Conservation (phyloP, 2,113 vertebrate species). For the Cinclus cinclus region DNA sequence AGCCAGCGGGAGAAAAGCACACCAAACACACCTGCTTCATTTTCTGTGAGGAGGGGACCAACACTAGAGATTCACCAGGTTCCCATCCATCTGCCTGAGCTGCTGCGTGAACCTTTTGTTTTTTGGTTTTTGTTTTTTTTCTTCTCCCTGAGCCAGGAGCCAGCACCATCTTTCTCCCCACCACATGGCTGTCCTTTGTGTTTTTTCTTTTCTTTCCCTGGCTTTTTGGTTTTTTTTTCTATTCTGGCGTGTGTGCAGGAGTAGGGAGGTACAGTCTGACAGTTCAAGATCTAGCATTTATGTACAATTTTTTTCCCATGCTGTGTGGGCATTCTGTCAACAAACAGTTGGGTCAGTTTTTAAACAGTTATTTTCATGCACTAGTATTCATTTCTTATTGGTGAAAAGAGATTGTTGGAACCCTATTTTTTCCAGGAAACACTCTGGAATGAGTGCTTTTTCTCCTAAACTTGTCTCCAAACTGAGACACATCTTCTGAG, state of each 20-base stretch:
- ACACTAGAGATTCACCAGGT: background rate
- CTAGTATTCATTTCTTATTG: background rate
- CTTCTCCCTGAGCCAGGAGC: background rate
- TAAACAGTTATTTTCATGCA: background rate
- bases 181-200: fast-evolving
- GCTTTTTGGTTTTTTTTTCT: background rate
- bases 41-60: background rate
- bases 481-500: background rate
- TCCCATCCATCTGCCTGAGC: background rate
- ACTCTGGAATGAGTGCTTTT: background rate
- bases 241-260: fast-evolving
- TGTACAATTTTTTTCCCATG: background rate
- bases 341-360: background rate
- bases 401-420: background rate
- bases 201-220: background rate
- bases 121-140: fast-evolving
- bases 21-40: background rate
- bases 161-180: background rate
- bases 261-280: background rate
- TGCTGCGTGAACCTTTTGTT: fast-evolving
- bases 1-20: background rate
- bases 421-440: background rate
- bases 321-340: background rate
- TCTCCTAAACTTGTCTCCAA: background rate
- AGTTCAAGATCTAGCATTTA: background rate